Evolutionary conservation across 2,888 invertebrate species (phyloP), one percentile per base, ranked within the genome.

Genomic region (Phasia obesa): DNA sequence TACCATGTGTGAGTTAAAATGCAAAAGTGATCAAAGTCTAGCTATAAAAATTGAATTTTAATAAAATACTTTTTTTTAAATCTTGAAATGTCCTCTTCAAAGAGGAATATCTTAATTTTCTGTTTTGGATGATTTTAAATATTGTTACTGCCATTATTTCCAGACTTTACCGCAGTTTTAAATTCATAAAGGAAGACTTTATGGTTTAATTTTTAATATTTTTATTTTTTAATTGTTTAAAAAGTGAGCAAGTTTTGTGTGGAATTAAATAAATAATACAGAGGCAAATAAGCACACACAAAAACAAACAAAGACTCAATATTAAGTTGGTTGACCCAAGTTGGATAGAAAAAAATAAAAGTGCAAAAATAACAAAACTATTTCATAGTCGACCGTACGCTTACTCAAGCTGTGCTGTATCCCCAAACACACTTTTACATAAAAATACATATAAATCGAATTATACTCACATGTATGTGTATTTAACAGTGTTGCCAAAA

Each of bases 291-390:
- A 42, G 57, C 13, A 51, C 31, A 59, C 15, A 59, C 31, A 60
- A 4, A 19, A 74, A 67, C 60, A n/a, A 53, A 60, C 6, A 19
- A 74, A 19, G 2, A 21, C 44, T 31, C 65, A 60, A 67, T 67
- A 74, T 73, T 60, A 53, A 69, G 53, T 80, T 80, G 47, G 60
- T 74, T 79, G 51, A 79, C 38, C 73, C 31, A 65, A 53, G 42
- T 38, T 59, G 38, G 15, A 2, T 19, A 42, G 17, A n/a, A 51
- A 6, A 49, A 4, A 13, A 53, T 17, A 31, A 31, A 49, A 47
- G n/a, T n/a, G n/a, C 6, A 15, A 31, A 62, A 73, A 49, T 38
- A 60, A 25, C n/a, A 47, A 67, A 69, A 51, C 38, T 49, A 38
- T 77, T 70, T 69, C 13, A 64, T 70, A 62, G 42, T 67, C 62